A percentile compares a stretch with the other conserved stretches of the same genome.
Evolutionary conservation across 2,113 vertebrate genomes (phyloP).

Genomic region (Pseudopipra pipra): DNA sequence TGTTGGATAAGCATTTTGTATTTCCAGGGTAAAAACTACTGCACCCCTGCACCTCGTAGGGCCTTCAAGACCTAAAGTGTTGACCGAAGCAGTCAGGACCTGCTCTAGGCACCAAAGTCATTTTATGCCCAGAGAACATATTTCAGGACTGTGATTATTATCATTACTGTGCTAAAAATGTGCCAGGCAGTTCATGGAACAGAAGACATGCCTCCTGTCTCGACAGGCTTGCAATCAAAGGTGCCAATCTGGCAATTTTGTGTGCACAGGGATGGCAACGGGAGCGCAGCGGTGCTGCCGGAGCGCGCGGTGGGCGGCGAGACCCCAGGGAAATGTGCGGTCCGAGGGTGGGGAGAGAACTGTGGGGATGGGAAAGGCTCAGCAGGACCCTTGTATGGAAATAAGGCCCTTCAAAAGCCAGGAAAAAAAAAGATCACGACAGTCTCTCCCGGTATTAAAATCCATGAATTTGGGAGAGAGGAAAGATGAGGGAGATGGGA

Average conservation of each 20-base stretch:
- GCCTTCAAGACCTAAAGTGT: not conserved
- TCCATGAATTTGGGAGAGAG: not conserved
- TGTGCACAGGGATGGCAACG: fast-evolving
- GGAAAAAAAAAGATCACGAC: not conserved
- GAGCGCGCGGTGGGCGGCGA: fast-evolving
- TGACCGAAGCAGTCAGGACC: not conserved
- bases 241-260: not conserved
- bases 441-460: not conserved
- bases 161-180: not conserved
- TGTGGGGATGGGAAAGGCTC: not conserved
- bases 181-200: not conserved
- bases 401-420: not conserved
- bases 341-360: not conserved
- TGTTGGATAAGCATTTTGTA: not conserved
- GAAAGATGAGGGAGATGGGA: not conserved
- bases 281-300: fast-evolving
- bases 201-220: not conserved
- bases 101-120: not conserved
- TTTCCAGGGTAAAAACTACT: not conserved
- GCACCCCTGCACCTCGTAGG: not conserved
- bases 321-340: not conserved
- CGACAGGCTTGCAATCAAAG: not conserved
- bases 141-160: not conserved
- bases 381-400: not conserved
- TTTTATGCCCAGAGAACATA: not conserved